Evolutionary conservation across 2,113 vertebrate species (phyloP), one percentile per base, ranked within the genome.

Genomic region (Strix uralensis): DNA sequence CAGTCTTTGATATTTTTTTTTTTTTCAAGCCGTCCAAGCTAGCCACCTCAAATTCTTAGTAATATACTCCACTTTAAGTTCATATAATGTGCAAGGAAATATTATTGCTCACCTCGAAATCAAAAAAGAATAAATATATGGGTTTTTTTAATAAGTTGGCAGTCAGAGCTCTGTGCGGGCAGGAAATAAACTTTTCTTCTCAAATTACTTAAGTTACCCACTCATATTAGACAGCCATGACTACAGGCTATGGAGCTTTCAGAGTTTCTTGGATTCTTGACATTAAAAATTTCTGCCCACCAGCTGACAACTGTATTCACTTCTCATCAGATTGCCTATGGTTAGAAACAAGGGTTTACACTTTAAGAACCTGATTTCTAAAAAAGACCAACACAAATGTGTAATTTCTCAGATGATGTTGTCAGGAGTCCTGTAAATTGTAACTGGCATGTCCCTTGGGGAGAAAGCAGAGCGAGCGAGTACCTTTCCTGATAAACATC

Each of bases 351-450:
- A 91, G 85, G 80, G 71, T 92, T 86, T 71, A 22, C 18, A 29
- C 40, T 86, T 91, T 49, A 74, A 94, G 80, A 44, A 92, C 62
- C 46, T 40, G 38, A 85, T 90, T 97, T 96, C 75, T 97, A 55
- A 88, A 88, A 78, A 91, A 90, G 81, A 87, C 80, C 32, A 29
- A 74, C 61, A 69, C 30, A 92, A 96, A 87, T 77, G 47, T 94
- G 77, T 94, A 73, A 93, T 95, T 97, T 97, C 84, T 96, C 22
- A 38, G 86, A 88, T 71, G 66, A 89, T 88, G 58, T 81, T 96
- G 58, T 95, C 92, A 97, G 72, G 79, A 90, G 84, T 94, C 79
- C 90, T 93, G 51, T 86, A 94, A 83, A 90, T 95, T 90, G 79
- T 91, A 92, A 93, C 32, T 54, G 51, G 72, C 52, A 21, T n/a